Conservation (phyloP, 2,888 invertebrate species). For the Phyto melanocephala region DNA sequence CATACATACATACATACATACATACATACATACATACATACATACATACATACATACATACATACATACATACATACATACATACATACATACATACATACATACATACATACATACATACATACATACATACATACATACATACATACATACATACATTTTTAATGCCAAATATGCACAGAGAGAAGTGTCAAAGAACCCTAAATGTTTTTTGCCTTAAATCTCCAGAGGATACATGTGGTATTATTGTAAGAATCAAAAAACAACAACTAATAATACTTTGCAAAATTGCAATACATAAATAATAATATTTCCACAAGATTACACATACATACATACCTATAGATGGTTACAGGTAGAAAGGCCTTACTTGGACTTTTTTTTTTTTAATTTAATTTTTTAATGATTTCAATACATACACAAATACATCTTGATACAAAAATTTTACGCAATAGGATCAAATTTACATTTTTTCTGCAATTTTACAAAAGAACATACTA, state of each 20-base stretch:
- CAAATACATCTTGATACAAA: no score
- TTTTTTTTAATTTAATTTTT: no score
- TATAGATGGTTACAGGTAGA: no score
- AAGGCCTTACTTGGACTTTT: no score
- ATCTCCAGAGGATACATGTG: conserved; percentile 52
- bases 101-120: not conserved
- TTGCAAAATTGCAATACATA: conserved; percentile 48
- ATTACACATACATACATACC: no score
- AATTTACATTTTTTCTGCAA: no score
- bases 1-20: not conserved
- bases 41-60: not conserved
- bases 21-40: not conserved
- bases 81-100: not conserved
- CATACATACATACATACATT: not conserved
- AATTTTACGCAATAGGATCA: no score
- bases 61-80: not conserved
- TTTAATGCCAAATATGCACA: no score
- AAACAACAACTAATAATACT: not conserved
- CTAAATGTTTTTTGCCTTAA: conserved; percentile 12
- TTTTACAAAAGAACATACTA: no score
- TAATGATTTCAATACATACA: no score
- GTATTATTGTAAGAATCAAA: not conserved
- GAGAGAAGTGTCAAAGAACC: conserved; percentile 55
- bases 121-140: not conserved
- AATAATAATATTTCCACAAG: not conserved